Evolutionary conservation across 2,113 vertebrate species (phyloP).

Genomic region (Rana temporaria): DNA sequence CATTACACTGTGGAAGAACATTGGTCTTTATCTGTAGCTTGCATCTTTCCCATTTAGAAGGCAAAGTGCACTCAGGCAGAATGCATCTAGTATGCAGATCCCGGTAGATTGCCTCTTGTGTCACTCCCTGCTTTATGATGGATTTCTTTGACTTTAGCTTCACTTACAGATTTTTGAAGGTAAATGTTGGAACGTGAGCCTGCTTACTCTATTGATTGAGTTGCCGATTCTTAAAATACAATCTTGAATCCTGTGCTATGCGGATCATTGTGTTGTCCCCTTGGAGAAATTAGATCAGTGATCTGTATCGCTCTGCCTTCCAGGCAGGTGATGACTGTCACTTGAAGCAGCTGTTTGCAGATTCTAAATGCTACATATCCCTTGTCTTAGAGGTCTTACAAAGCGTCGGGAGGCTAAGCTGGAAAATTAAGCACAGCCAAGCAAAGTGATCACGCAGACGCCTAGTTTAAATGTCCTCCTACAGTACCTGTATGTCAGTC

Average conservation of each 20-base stretch:
- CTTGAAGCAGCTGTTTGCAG: constrained; percentile 47
- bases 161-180: constrained; percentile 41
- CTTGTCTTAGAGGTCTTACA: constrained; percentile 10
- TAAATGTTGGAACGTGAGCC: constrained; percentile 40
- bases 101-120: neutral
- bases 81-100: constrained; percentile 37
- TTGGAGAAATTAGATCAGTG: constrained; percentile 54
- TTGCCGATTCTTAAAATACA: constrained; percentile 42
- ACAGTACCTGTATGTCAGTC: neutral
- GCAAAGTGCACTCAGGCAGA: constrained; percentile 7
- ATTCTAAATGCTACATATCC: constrained; percentile 40
- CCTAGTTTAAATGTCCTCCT: neutral
- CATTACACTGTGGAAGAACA: neutral
- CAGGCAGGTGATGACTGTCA: constrained; percentile 52
- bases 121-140: constrained; percentile 35
- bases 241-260: constrained; percentile 28
- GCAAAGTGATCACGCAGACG: constrained; percentile 27
- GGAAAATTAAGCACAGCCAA: constrained; percentile 24
- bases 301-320: constrained; percentile 48
- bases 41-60: neutral
- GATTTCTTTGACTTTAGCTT: constrained; percentile 23
- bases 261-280: constrained; percentile 49
- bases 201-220: constrained; percentile 52
- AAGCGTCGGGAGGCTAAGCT: neutral
- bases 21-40: constrained; percentile 7